These are phyloP conservation scores for Epinephelus moara DNA, from an alignment of 2,113 vertebrate species.

Conservation along the genomic window DNA sequence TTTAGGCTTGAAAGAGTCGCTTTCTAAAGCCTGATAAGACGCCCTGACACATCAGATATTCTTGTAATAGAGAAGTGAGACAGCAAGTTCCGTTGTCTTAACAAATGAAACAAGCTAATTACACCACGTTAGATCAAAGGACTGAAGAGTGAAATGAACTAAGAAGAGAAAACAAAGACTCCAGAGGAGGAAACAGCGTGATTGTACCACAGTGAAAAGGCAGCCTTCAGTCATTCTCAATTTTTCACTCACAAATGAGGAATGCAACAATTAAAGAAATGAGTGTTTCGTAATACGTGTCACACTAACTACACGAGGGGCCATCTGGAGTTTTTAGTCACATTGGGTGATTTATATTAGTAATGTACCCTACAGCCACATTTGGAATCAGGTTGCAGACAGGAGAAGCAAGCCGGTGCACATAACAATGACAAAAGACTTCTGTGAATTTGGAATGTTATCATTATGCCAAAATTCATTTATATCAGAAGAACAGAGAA, in stretches of 20 bases:
- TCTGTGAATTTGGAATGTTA: not conserved
- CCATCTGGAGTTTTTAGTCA: not conserved
- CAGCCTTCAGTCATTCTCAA: not conserved
- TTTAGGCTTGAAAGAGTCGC: constrained; percentile 28
- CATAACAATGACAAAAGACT: not conserved
- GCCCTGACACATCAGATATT: constrained; percentile 35
- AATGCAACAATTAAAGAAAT: constrained; percentile 73
- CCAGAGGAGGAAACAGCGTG: constrained; percentile 29
- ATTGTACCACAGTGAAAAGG: not conserved
- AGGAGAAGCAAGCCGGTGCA: not conserved
- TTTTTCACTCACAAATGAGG: constrained; percentile 56
- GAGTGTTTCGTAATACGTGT: constrained; percentile 21
- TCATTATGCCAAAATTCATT: not conserved
- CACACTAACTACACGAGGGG: not conserved
- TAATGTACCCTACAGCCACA: not conserved
- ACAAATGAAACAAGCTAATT: constrained; percentile 59
- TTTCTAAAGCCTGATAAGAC: constrained; percentile 28
- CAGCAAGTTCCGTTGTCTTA: constrained; percentile 3
- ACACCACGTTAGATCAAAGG: constrained; percentile 29
- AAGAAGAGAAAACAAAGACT: constrained; percentile 43
- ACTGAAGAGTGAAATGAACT: constrained; percentile 22
- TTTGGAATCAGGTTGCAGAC: not conserved
- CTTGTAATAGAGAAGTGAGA: constrained; percentile 26
- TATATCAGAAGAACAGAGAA: not conserved
- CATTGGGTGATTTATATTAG: constrained; percentile 2